Conservation (phyloP, 2,888 invertebrate species). For the Ormyrus pomaceus region DNA sequence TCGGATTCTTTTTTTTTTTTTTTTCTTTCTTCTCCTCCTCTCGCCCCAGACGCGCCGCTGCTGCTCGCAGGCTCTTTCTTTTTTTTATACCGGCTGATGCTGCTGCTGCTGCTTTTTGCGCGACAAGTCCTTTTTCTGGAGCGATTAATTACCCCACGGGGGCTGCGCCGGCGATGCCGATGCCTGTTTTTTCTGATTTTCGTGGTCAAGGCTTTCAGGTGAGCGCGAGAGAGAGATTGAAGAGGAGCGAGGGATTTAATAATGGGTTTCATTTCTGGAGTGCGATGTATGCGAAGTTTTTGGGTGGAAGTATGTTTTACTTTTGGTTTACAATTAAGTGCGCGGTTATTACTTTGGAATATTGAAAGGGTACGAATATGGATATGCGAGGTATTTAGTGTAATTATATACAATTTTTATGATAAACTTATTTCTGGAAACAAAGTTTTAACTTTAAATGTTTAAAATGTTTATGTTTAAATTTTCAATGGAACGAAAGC, state of each 20-base stretch:
- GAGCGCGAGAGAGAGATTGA: too few species aligned
- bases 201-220: not conserved
- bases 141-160: conserved; percentile 38
- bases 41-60: not conserved
- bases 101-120: not conserved
- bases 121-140: not conserved
- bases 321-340: not conserved
- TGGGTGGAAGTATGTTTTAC: too few species aligned
- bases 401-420: too few species aligned
- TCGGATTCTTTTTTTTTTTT: conserved; percentile 42
- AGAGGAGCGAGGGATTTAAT: too few species aligned
- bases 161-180: not conserved
- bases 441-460: too few species aligned
- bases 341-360: not conserved
- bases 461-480: too few species aligned
- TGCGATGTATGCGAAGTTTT: too few species aligned
- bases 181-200: not conserved
- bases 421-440: too few species aligned
- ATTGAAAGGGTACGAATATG: not conserved
- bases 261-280: too few species aligned
- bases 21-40: not conserved
- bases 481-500: too few species aligned
- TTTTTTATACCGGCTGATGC: not conserved
- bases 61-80: not conserved
- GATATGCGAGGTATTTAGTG: too few species aligned